Evolutionary conservation across 2,113 vertebrate genomes (phyloP), one percentile per base, ranked within the genome.

Genomic region (Meles meles): DNA sequence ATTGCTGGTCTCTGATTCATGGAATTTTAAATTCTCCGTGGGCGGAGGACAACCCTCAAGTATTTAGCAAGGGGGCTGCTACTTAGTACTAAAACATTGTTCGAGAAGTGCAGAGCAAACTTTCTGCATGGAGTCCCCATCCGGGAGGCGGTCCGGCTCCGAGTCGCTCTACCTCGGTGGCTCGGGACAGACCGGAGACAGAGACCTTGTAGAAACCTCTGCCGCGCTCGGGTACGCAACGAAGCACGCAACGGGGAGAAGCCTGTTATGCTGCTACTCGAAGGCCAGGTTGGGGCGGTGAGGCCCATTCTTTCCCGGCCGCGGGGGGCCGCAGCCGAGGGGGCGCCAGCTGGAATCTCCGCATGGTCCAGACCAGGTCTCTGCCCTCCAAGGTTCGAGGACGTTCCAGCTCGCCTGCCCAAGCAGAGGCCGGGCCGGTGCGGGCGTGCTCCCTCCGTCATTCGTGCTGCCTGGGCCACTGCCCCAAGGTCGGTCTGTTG

Each of bases 221-320:
- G 2, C 39, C 0, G 6, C 1, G 8, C 31, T 39, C 7, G 27
- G 0, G 34, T 13, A 25, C 17, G 2, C 11, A 0, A 12, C 1
- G 3, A 29, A 63, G 57, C 49, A 4, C 31, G 7, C 4, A 17
- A n/a, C 65, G 1, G 52, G 27, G 39, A 37, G 39, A 29, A 39
- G 39, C 39, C 0, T 9, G 10, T 3, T 3, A 14, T 4, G 14
- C 42, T 1, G n/a, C 17, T 12, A 49, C 11, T 42, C 4, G 42
- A n/a, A 7, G 1, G 29, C 55, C 37, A 14, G 1, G 61, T 27
- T 14, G 2, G 31, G 13, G 2, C 3, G 0, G 2, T 3, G 21
- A 1, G 59, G 79, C 31, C 13, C 12, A 0, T 29, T 3, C 23
- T 42, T 25, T 29, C 65, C 65, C 42, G 0, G 47, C 4, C 2